Conservation (phyloP, 2,797 vertebrate genomes). For the Ambastaia sidthimunki region DNA sequence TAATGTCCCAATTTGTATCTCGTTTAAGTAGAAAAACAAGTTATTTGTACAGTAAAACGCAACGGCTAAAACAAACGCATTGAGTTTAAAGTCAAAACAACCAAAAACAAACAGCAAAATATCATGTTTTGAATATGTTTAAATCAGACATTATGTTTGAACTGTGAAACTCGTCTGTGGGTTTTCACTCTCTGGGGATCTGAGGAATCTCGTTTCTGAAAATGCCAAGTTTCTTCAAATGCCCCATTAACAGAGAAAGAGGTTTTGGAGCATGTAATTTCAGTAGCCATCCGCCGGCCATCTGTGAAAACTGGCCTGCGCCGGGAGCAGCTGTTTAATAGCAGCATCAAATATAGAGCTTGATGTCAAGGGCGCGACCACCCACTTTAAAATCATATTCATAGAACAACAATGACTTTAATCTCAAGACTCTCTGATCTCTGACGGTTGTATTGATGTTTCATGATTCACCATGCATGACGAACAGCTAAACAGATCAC, state of each 20-base stretch:
- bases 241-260: slow-evolving; percentile 55
- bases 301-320: slow-evolving; percentile 56
- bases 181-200: slow-evolving; percentile 35
- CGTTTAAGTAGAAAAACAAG: background rate
- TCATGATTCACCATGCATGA: background rate
- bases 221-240: slow-evolving; percentile 63
- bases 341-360: slow-evolving; percentile 54
- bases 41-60: too few relatives aligned
- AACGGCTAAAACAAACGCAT: too few relatives aligned
- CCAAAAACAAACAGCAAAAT: too few relatives aligned
- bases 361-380: slow-evolving; percentile 58
- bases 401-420: slow-evolving; percentile 40
- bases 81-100: too few relatives aligned
- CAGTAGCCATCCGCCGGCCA: slow-evolving; percentile 55
- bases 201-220: slow-evolving; percentile 58
- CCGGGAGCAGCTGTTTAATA: slow-evolving; percentile 67
- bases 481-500: background rate
- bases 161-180: slow-evolving; percentile 28
- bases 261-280: slow-evolving; percentile 67
- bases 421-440: slow-evolving; percentile 32
- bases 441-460: background rate
- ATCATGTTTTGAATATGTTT: background rate
- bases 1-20: background rate
- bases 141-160: slow-evolving; percentile 10
- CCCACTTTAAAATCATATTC: slow-evolving; percentile 48